Base-by-base conservation (phyloP, 2,113 vertebrate genomes). In the Prunella fulvescens region DNA sequence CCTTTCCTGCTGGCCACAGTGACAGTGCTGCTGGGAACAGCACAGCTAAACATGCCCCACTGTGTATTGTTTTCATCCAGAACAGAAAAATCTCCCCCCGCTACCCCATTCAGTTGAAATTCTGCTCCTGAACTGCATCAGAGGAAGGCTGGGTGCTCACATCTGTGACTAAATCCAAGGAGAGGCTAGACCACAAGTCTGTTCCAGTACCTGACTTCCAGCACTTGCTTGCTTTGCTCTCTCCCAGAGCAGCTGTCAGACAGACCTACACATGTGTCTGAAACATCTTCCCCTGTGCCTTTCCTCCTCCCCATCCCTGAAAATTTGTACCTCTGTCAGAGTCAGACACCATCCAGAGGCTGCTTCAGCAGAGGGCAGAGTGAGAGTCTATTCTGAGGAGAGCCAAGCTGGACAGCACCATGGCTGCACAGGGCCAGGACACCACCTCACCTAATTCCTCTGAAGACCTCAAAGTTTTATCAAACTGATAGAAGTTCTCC, bases 31-130 rank as follows among this genome's bases (percentile, higher is more conserved):
- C 45, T 22, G 22, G 23, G 28, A 73, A 4, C 19, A 37, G 58
- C 14, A 33, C 6, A 10, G 29, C 39, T n/a, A 15, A 73, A 81
- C 6, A 0, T 1, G 6, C 1, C 33, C 35, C 26, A 42, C 8
- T 62, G 14, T 0, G 1, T 10, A 15, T 2, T 4, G 1, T 6
- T 37, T 42, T 39, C 51, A 56, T 3, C 23, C 58, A 83, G 9
- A 65, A 53, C 16, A 42, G 26, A 33, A 23, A 33, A 40, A 10
- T 2, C 17, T 11, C 25, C 53, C 48, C 37, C 7, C 53, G 37
- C 56, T 42, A 83, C 23, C 37, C 40, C 53, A 37, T 29, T 45
- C 40, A 83, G 28, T 24, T 80, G 6, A 19, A 57, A 8, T 3
- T 4, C 69, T 61, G 53, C 3, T 42, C 28, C n/a, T 7, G 6